These are phyloP conservation scores for Peromyscus aztecus DNA, from an alignment of 2,797 vertebrate species.

Conservation along the genomic window DNA sequence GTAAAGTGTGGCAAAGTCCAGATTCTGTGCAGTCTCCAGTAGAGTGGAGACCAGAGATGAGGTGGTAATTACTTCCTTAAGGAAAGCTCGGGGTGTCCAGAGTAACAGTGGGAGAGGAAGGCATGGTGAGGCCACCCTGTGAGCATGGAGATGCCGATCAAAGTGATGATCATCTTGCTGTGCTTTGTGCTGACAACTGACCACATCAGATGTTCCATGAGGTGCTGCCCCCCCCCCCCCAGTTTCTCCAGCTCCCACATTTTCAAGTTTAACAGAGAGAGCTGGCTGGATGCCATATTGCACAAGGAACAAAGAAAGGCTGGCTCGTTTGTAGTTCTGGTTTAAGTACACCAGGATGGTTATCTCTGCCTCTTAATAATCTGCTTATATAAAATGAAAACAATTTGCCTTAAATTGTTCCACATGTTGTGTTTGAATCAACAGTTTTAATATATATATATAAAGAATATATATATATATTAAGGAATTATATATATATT, in stretches of 20 bases:
- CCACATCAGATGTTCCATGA: background rate
- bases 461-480: no score
- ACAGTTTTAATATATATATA: background rate
- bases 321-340: background rate
- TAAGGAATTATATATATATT: background rate
- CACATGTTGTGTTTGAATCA: background rate
- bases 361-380: background rate
- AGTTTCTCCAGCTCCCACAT: no score
- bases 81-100: background rate
- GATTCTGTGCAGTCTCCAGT: background rate
- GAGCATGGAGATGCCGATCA: background rate
- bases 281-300: background rate
- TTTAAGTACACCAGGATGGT: no score
- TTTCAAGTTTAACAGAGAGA: background rate
- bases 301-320: background rate
- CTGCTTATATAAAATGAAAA: background rate
- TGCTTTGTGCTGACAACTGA: background rate
- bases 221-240: rapidly evolving
- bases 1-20: background rate
- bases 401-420: background rate
- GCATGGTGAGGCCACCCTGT: no score
- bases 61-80: background rate
- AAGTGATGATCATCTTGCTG: background rate
- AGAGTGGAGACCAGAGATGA: background rate
- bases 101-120: rapidly evolving